Conservation (phyloP, 2,797 vertebrate species). For the Pygocentrus nattereri region DNA sequence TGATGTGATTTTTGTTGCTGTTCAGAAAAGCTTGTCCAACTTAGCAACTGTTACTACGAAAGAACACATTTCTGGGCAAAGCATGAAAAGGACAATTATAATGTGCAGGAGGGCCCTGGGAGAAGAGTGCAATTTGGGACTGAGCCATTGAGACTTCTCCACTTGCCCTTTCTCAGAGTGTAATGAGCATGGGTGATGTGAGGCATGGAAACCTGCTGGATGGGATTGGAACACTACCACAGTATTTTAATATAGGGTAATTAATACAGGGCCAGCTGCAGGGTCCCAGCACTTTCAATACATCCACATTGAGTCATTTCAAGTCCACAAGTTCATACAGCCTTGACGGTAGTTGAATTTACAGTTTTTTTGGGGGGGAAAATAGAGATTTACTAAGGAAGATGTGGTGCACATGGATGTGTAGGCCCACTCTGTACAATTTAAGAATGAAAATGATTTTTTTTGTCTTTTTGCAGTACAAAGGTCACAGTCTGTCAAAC, state of each 20-base stretch:
- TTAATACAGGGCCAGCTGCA: constrained; percentile 3
- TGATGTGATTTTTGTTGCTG: not conserved
- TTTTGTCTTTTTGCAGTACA: constrained; percentile 28
- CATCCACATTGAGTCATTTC: not conserved
- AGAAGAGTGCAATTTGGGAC: constrained; percentile 18
- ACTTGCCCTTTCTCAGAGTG: not conserved
- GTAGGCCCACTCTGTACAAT: constrained; percentile 37
- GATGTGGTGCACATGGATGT: constrained; percentile 26
- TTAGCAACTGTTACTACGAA: not conserved
- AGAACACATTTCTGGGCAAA: not conserved
- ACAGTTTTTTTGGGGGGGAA: not conserved
- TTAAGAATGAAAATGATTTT: constrained; percentile 21
- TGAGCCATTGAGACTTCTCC: not conserved
- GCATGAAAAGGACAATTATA: not conserved
- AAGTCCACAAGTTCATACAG: constrained; percentile 9
- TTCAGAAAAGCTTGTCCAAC: not conserved
- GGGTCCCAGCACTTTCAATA: constrained; percentile 4
- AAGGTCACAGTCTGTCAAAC: constrained; percentile 46
- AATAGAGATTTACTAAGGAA: not conserved
- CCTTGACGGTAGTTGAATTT: constrained; percentile 20
- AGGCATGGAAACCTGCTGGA: constrained; percentile 2
- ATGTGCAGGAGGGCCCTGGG: constrained; percentile 8
- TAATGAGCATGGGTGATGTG: constrained; percentile 10
- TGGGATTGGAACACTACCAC: constrained; percentile 16
- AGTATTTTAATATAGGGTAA: constrained; percentile 5